Conservation (phyloP, 2,888 invertebrate genomes). For the Cheilosia urbana region DNA sequence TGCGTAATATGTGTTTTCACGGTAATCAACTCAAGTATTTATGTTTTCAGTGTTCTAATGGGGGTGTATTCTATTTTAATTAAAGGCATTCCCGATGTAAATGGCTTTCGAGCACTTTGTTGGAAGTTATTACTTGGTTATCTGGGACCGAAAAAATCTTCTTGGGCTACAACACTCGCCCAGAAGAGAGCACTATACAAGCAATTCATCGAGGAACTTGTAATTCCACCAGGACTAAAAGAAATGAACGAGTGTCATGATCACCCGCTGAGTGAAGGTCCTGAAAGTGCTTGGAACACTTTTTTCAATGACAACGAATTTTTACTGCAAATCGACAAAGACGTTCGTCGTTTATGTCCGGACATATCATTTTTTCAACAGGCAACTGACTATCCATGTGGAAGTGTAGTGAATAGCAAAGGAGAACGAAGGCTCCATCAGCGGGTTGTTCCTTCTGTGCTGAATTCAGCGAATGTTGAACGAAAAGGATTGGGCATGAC, state of each 20-base stretch:
- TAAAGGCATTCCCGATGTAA: conserved; percentile 94
- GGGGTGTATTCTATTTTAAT: conserved; percentile 59
- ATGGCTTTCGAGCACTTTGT: conserved; percentile 91
- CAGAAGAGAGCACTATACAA: conserved; percentile 92
- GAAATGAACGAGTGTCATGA: conserved; percentile 86
- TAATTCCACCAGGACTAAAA: conserved; percentile 91
- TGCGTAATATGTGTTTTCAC: conserved; percentile 91
- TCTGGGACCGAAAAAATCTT: conserved; percentile 88
- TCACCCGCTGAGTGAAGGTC: conserved; percentile 96
- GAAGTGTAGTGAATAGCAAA: conserved; percentile 90
- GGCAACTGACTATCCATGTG: conserved; percentile 95
- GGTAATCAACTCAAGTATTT: conserved; percentile 85
- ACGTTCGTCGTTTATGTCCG: conserved; percentile 96
- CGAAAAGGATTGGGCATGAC: conserved; percentile 94
- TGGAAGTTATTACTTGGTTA: conserved; percentile 96
- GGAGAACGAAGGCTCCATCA: conserved; percentile 93
- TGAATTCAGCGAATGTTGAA: conserved; percentile 94
- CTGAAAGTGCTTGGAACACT: conserved; percentile 96
- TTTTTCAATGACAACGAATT: conserved; percentile 99
- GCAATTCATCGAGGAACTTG: conserved; percentile 94
- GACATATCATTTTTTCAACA: conserved; percentile 99
- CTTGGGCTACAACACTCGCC: conserved; percentile 88
- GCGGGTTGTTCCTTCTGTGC: conserved; percentile 93
- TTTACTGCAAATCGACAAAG: conserved; percentile 98
- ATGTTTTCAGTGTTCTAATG: conserved; percentile 5